A percentile compares a stretch with the other conserved stretches of the same genome.
Conservation (phyloP, 2,888 invertebrate genomes). For the Ormyrus thymus region DNA sequence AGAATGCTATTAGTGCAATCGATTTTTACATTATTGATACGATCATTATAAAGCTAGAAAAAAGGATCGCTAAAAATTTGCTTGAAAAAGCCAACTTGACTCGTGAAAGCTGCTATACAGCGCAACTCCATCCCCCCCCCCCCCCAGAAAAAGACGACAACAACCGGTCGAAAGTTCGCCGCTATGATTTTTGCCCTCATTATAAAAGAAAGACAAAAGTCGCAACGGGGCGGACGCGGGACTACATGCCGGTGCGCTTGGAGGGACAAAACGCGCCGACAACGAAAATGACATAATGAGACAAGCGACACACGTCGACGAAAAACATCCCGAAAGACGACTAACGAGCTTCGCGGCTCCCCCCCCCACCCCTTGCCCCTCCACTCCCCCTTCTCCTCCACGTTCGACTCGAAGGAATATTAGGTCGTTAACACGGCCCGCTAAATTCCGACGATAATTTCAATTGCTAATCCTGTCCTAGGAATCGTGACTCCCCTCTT, state of each 20-base stretch:
- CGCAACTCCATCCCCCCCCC: too few species aligned
- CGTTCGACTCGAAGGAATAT: neutral
- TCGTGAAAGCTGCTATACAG: too few species aligned
- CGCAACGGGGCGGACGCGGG: neutral
- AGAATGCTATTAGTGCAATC: too few species aligned
- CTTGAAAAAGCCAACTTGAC: too few species aligned
- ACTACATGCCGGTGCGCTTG: neutral
- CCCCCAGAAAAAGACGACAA: neutral
- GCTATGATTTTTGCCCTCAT: constrained; percentile 43
- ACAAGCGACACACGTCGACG: constrained; percentile 28
- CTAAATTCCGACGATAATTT: constrained; percentile 16
- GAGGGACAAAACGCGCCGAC: constrained; percentile 24
- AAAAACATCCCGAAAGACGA: constrained; percentile 36
- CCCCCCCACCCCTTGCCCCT: neutral
- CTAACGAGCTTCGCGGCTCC: constrained; percentile 34
- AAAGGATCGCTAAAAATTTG: too few species aligned
- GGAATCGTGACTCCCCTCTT: neutral
- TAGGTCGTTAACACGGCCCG: neutral
- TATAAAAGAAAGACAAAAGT: constrained; percentile 33
- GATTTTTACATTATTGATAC: too few species aligned
- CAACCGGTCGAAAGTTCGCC: neutral
- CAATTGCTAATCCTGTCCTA: constrained; percentile 30
- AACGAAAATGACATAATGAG: constrained; percentile 51
- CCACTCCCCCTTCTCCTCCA: neutral
- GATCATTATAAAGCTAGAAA: too few species aligned